These are phyloP conservation scores for Terrapene triunguis DNA, from an alignment of 2,113 vertebrate species.

Conservation along the genomic window DNA sequence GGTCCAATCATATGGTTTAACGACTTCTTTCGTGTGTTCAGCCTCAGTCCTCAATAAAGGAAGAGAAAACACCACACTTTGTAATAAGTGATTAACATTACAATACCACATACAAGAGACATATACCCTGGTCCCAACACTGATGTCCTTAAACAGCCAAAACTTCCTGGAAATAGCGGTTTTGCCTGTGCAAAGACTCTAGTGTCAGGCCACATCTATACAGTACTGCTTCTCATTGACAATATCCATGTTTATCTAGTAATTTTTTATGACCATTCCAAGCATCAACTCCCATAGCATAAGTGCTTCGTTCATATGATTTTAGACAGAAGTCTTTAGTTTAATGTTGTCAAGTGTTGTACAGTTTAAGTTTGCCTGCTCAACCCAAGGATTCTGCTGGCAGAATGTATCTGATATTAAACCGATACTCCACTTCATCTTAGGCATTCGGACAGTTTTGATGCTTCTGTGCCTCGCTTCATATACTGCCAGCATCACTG, in stretches of 20 bases:
- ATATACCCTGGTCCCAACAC: not conserved
- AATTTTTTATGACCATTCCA: not conserved
- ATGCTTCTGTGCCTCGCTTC: not conserved
- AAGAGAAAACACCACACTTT: conserved; percentile 25
- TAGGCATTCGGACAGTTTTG: not conserved
- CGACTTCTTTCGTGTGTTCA: conserved; percentile 93
- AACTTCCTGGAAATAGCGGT: not conserved
- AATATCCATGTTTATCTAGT: not conserved
- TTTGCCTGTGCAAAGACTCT: not conserved
- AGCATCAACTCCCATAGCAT: not conserved
- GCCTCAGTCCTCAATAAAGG: conserved; percentile 86
- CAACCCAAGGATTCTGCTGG: not conserved
- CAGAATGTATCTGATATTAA: not conserved
- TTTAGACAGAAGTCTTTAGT: not conserved
- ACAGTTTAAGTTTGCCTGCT: not conserved
- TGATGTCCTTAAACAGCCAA: not conserved
- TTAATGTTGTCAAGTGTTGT: not conserved
- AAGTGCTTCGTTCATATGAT: not conserved
- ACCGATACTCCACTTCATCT: not conserved
- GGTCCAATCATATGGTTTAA: conserved; percentile 97
- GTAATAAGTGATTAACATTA: not conserved
- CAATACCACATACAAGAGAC: not conserved
- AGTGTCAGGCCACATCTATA: not conserved
- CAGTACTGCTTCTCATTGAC: not conserved
- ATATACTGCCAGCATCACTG: not conserved